Conservation (phyloP, 1,140 invertebrate genomes). For the Drosophila tani region DNA sequence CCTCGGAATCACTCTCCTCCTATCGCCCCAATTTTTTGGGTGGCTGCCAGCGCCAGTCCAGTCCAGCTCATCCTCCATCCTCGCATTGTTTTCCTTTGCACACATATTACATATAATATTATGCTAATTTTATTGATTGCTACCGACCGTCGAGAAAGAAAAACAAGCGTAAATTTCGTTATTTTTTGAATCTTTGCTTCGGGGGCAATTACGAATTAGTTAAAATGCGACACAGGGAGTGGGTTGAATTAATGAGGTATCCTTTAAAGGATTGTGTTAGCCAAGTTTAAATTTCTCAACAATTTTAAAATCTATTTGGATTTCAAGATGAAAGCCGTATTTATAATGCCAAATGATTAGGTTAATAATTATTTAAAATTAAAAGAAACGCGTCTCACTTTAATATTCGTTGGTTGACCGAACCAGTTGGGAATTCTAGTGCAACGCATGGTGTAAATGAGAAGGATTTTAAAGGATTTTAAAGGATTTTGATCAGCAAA, state of each 20-base stretch:
- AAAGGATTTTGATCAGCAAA: no score
- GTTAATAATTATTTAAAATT: background rate
- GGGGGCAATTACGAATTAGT: conserved; percentile 9
- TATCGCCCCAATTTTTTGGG: conserved; percentile 9
- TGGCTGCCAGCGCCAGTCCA: conserved; percentile 25
- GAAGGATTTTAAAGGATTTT: no score
- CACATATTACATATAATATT: conserved; percentile 67
- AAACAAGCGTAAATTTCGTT: conserved; percentile 24
- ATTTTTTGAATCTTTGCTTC: conserved; percentile 6
- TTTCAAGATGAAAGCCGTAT: background rate
- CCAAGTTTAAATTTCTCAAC: background rate
- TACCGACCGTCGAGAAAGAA: conserved; percentile 19
- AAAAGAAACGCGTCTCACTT: background rate
- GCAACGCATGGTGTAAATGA: background rate
- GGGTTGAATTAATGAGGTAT: background rate
- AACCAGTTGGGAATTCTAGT: background rate
- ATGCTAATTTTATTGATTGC: conserved; percentile 80
- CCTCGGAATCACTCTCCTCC: background rate
- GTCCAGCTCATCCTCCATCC: background rate
- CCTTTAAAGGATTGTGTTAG: no score
- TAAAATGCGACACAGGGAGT: background rate
- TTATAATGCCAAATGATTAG: background rate
- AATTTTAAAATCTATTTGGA: background rate
- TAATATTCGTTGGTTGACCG: background rate
- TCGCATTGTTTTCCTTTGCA: conserved; percentile 64